A percentile compares a stretch with the other conserved stretches of the same genome.
These are phyloP conservation scores for Itoplectis maculator DNA, from an alignment of 2,888 invertebrate genomes.

Conservation along the genomic window DNA sequence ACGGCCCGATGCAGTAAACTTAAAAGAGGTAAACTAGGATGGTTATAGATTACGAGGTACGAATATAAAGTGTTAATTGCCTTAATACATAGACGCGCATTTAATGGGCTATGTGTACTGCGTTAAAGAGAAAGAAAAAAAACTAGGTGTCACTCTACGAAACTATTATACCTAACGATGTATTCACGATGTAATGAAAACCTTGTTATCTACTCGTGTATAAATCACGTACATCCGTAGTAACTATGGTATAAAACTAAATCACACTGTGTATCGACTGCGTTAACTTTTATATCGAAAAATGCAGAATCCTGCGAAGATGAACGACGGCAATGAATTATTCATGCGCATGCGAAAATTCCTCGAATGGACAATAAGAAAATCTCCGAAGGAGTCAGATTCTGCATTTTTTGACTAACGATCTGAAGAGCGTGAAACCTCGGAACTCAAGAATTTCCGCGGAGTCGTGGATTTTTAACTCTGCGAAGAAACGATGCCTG, in stretches of 20 bases:
- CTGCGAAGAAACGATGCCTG: slow-evolving; percentile 33
- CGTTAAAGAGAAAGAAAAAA: slow-evolving; percentile 41
- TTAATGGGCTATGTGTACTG: slow-evolving; percentile 63
- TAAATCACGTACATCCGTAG: slow-evolving; percentile 28
- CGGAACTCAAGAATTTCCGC: slow-evolving; percentile 31
- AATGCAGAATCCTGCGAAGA: slow-evolving; percentile 56
- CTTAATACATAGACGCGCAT: slow-evolving; percentile 75
- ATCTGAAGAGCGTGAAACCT: slow-evolving; percentile 40
- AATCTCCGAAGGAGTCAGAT: slow-evolving; percentile 32
- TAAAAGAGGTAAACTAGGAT: slow-evolving; percentile 26
- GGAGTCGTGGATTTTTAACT: slow-evolving; percentile 44
- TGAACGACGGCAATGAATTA: slow-evolving; percentile 7
- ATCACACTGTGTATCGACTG: slow-evolving; percentile 10
- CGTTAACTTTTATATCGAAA: slow-evolving; percentile 53
- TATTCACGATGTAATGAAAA: slow-evolving; percentile 32
- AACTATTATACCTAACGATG: slow-evolving; percentile 29
- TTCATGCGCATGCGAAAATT: slow-evolving; percentile 41
- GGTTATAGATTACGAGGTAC: slow-evolving; percentile 22
- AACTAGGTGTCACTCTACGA: neutral
- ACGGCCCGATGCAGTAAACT: slow-evolving; percentile 24
- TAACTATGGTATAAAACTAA: slow-evolving; percentile 29
- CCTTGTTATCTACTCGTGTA: slow-evolving; percentile 37
- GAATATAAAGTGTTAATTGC: slow-evolving; percentile 71
- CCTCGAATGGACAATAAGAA: slow-evolving; percentile 58
- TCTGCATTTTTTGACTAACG: slow-evolving; percentile 62